These are phyloP conservation scores for Drepanosiphum platanoidis DNA, from an alignment of 2,888 invertebrate species.

Conservation along the genomic window DNA sequence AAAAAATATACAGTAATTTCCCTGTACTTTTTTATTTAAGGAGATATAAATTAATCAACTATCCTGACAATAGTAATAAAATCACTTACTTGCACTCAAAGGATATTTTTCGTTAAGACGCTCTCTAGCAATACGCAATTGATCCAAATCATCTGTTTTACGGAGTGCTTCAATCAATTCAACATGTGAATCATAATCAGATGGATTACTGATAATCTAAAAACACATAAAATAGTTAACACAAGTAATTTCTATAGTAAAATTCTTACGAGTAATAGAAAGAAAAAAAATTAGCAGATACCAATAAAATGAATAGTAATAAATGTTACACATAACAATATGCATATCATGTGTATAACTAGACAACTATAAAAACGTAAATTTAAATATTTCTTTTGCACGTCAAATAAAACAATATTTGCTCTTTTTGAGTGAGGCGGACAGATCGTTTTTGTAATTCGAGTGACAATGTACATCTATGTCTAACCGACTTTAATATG, in stretches of 20 bases:
- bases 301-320: neutral
- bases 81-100: slow-evolving; percentile 61
- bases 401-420: neutral
- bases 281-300: neutral
- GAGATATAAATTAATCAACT: neutral
- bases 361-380: too few relatives aligned
- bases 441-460: too few relatives aligned
- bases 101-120: slow-evolving; percentile 62
- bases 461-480: too few relatives aligned
- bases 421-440: too few relatives aligned
- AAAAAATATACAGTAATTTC: neutral
- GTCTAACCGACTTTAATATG: neutral
- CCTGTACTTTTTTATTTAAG: neutral
- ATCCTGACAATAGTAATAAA: neutral
- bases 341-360: too few relatives aligned
- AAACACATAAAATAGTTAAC: neutral
- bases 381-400: too few relatives aligned
- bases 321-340: neutral
- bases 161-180: slow-evolving; percentile 62
- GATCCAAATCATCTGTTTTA: slow-evolving; percentile 53
- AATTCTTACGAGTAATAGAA: neutral
- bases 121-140: slow-evolving; percentile 61
- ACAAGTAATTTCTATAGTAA: neutral
- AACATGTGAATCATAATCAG: slow-evolving; percentile 62
- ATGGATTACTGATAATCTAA: slow-evolving; percentile 59